phyloP scores from a whole-genome alignment of 2,113 vertebrate genomes.

The Hypanus sabinus region DNA sequence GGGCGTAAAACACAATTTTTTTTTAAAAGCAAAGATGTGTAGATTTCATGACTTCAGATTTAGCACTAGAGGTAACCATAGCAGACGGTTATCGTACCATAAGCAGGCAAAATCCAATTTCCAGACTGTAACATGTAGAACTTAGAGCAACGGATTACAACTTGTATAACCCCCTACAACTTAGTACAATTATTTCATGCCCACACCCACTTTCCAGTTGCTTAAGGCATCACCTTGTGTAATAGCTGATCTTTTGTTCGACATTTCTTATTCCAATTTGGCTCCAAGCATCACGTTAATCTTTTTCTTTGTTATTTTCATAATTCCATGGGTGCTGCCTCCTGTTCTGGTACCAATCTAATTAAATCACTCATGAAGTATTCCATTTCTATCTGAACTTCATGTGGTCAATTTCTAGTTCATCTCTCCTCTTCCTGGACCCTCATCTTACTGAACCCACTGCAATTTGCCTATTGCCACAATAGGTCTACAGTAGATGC shows the following conservation, averaged over 20 bases:
- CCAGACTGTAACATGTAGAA: neutral
- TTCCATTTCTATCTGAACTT: neutral
- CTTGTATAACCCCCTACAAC: neutral
- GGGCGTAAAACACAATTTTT: too few species aligned
- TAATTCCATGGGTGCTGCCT: neutral
- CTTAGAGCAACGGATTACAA: neutral
- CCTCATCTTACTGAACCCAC: neutral
- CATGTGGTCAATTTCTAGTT: neutral
- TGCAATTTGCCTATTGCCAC: too few species aligned
- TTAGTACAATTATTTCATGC: neutral
- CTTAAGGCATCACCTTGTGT: neutral
- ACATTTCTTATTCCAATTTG: neutral
- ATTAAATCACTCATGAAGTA: neutral
- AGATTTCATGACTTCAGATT: too few species aligned
- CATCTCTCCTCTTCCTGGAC: neutral
- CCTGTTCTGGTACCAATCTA: neutral
- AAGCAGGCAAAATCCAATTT: neutral
- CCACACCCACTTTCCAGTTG: neutral
- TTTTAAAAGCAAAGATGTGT: too few species aligned
- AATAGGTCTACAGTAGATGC: too few species aligned
- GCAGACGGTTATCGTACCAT: neutral
- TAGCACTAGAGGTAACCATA: neutral
- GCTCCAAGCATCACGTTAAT: neutral
- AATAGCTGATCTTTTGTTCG: neutral
- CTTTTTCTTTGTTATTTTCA: neutral